phyloP scores from a whole-genome alignment of 2,113 vertebrate genomes.

The Diadophis punctatus region DNA sequence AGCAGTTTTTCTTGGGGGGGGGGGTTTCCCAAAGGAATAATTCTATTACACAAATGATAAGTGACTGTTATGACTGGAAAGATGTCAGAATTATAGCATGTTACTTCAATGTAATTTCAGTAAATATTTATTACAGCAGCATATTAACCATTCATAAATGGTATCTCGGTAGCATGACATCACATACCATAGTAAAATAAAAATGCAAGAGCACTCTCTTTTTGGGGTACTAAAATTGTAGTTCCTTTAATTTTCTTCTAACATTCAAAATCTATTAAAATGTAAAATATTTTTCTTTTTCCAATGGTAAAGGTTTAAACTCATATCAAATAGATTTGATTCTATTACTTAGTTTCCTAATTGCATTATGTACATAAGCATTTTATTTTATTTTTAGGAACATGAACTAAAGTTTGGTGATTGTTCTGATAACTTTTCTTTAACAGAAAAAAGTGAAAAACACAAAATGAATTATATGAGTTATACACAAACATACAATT shows the following conservation, averaged over 20 bases:
- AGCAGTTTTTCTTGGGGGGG: background rate
- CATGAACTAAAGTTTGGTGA: conserved; percentile 85
- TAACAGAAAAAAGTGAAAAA: conserved; percentile 77
- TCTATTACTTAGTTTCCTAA: conserved; percentile 58
- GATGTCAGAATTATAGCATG: conserved; percentile 60
- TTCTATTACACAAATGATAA: conserved; percentile 20
- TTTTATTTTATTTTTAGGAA: conserved; percentile 74
- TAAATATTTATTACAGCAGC: conserved; percentile 63
- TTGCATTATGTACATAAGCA: conserved; percentile 57
- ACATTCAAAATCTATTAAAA: conserved; percentile 50
- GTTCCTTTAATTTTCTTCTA: conserved; percentile 61
- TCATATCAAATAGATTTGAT: conserved; percentile 54
- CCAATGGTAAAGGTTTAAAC: conserved; percentile 59
- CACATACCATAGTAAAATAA: conserved; percentile 65
- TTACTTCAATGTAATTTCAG: conserved; percentile 49
- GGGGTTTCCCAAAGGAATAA: conserved; percentile 42
- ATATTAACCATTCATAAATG: conserved; percentile 43
- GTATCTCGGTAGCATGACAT: conserved; percentile 64
- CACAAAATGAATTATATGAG: conserved; percentile 76
- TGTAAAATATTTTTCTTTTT: conserved; percentile 45
- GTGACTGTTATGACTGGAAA: conserved; percentile 62
- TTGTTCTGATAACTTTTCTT: conserved; percentile 86
- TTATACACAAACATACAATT: conserved; percentile 73
- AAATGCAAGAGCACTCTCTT: conserved; percentile 65
- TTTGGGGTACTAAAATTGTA: conserved; percentile 44